phyloP scores from a whole-genome alignment of 92 coral and sea anemone species.

The Bergia sp. region DNA sequence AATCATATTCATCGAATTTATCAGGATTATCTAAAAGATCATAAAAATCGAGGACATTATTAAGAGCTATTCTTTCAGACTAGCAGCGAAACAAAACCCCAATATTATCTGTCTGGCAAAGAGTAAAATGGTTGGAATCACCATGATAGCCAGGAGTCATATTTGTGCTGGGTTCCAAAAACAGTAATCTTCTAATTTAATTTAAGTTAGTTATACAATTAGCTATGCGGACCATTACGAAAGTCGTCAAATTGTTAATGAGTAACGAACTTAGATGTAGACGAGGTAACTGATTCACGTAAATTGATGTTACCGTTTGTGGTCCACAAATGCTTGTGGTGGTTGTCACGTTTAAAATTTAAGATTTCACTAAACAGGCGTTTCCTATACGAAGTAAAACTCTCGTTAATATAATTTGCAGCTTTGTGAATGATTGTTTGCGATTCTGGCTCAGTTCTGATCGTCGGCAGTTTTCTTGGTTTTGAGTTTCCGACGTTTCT shows the following conservation, averaged over 20 bases:
- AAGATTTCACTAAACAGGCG: not conserved
- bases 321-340: not conserved
- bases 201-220: too few relatives aligned
- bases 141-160: not conserved
- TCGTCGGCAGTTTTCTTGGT: not conserved
- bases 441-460: not conserved
- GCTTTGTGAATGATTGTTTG: not conserved
- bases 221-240: too few relatives aligned
- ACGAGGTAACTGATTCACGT: too few relatives aligned
- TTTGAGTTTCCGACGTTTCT: too few relatives aligned
- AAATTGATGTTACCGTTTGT: not conserved
- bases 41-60: too few relatives aligned
- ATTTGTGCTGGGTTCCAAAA: not conserved
- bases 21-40: too few relatives aligned
- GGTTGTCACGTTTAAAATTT: not conserved
- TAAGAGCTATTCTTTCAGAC: not conserved
- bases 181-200: not conserved
- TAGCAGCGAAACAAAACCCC: not conserved
- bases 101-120: not conserved
- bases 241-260: too few relatives aligned
- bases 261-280: too few relatives aligned
- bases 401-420: not conserved
- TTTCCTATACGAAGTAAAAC: not conserved
- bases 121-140: not conserved
- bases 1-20: too few relatives aligned